phyloP scores from a whole-genome alignment of 2,888 invertebrate species.

The Harmothoe impar region DNA sequence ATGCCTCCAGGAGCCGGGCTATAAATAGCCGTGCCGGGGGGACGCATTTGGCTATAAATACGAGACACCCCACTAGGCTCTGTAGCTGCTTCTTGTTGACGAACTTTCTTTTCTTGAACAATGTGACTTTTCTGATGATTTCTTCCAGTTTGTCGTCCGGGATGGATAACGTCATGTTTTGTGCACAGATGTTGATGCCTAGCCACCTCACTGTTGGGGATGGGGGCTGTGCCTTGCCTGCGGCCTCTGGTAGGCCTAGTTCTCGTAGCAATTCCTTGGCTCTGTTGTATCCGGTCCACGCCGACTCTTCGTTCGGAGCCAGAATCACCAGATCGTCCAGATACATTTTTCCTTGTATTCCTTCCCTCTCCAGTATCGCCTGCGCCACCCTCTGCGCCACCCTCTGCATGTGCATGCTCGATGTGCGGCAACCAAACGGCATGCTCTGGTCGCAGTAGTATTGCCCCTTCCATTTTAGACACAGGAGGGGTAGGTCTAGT shows the following conservation, averaged over 20 bases:
- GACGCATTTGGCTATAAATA: neutral
- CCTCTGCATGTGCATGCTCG: neutral
- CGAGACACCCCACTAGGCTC: neutral
- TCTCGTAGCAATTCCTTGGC: neutral
- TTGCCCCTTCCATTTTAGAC: neutral
- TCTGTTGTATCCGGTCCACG: neutral
- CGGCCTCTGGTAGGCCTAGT: neutral
- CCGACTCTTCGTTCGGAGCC: neutral
- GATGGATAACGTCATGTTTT: neutral
- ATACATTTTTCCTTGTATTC: neutral
- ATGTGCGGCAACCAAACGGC: neutral
- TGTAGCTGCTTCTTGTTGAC: neutral
- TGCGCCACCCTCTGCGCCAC: neutral
- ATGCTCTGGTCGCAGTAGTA: neutral
- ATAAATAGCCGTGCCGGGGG: neutral
- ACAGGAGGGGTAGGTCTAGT: neutral
- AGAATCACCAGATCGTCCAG: neutral
- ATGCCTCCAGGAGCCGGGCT: neutral
- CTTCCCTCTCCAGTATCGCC: neutral
- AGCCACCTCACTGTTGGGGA: neutral
- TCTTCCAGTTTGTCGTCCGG: neutral
- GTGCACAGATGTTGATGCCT: neutral
- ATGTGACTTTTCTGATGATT: neutral
- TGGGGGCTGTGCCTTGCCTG: neutral
- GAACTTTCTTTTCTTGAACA: neutral